Percentiles rank a stretch among this genome's conserved stretches.
phyloP scores from a whole-genome alignment of 2,797 vertebrate genomes.

The Enoplosus armatus region DNA sequence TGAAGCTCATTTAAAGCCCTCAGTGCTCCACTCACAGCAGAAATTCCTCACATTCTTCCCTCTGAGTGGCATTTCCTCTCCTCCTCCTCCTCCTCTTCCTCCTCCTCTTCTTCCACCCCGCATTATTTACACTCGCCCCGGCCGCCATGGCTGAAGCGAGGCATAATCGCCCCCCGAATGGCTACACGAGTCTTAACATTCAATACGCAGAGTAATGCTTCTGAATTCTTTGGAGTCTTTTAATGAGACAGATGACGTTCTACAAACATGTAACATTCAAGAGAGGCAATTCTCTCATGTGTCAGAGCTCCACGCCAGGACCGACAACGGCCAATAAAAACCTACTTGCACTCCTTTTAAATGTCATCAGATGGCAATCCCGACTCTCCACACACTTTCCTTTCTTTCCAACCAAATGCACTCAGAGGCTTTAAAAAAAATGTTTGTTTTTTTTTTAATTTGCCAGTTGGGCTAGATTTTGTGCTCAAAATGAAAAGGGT shows the following conservation, averaged over 20 bases:
- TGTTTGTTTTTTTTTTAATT: too few relatives aligned
- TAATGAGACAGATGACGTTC: neutral
- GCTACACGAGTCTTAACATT: neutral
- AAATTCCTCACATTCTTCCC: constrained; percentile 48
- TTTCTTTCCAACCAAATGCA: neutral
- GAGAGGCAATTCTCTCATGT: neutral
- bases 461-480: neutral
- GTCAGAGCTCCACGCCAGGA: neutral
- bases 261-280: neutral
- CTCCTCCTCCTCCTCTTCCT: constrained; percentile 15
- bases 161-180: neutral
- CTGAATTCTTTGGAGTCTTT: neutral
- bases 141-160: neutral
- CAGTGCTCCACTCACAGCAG: neutral
- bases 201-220: neutral
- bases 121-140: constrained; percentile 15
- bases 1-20: constrained; percentile 7
- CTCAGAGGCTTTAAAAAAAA: neutral
- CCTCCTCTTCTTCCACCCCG: constrained; percentile 22
- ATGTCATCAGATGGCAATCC: neutral
- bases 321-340: neutral
- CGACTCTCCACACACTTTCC: neutral
- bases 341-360: neutral
- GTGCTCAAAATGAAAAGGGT: too few relatives aligned
- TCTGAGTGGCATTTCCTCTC: constrained; percentile 40